phyloP scores from a whole-genome alignment of 2,888 invertebrate genomes.

The Melangyna quadrimaculata region DNA sequence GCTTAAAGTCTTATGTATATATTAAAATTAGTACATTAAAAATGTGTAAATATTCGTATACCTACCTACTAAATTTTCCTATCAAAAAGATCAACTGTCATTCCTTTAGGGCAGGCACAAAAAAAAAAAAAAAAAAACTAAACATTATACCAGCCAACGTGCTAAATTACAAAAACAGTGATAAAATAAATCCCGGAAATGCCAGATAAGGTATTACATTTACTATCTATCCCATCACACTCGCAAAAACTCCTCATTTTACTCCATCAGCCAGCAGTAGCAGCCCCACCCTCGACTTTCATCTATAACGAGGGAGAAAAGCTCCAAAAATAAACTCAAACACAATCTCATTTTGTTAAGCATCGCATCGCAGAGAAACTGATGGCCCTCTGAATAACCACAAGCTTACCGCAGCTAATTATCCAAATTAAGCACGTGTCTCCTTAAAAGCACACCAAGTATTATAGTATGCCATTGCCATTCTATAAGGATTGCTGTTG shows the following conservation, averaged over 20 bases:
- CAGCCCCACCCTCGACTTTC: conserved; percentile 12
- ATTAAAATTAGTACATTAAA: neutral
- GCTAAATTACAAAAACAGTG: neutral
- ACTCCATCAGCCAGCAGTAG: neutral
- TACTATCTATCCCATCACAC: neutral
- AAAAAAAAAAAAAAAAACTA: neutral
- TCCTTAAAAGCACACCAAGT: conserved; percentile 14
- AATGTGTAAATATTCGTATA: neutral
- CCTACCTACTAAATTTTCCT: neutral
- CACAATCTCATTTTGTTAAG: conserved; percentile 18
- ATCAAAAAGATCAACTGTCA: neutral
- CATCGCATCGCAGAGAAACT: conserved; percentile 6
- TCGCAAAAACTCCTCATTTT: neutral
- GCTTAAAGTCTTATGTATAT: neutral
- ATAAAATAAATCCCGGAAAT: conserved; percentile 13
- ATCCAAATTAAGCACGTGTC: conserved; percentile 59
- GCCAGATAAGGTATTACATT: conserved; percentile 15
- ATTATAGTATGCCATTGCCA: neutral
- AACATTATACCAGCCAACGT: neutral
- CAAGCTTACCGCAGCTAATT: conserved; percentile 48
- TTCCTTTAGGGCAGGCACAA: neutral
- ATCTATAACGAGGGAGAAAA: neutral
- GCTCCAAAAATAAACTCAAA: conserved; percentile 4
- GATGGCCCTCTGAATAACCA: conserved; percentile 8
- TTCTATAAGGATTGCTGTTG: conserved; percentile 14